Evolutionary conservation across 2,113 vertebrate genomes (phyloP).

Genomic region (Pseudorasbora parva): DNA sequence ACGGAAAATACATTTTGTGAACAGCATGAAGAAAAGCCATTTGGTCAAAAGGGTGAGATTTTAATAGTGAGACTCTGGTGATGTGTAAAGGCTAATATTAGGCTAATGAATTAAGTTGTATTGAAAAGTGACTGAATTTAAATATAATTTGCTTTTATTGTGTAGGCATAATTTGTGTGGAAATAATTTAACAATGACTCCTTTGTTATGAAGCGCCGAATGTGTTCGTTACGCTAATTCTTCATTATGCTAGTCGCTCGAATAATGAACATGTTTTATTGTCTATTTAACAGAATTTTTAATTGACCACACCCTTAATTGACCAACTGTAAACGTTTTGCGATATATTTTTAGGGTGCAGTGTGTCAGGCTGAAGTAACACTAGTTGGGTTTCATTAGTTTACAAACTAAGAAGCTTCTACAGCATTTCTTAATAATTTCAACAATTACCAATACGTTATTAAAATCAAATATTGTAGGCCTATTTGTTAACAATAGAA

Average conservation of each 20-base stretch:
- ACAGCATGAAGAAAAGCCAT: slow-evolving; percentile 87
- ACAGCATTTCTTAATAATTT: too few species aligned
- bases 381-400: too few species aligned
- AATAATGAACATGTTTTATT: not conserved
- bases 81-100: not conserved
- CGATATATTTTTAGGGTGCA: not conserved
- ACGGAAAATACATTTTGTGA: slow-evolving; percentile 1
- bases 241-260: not conserved
- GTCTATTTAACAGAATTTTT: not conserved
- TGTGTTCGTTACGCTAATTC: not conserved
- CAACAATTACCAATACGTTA: too few species aligned
- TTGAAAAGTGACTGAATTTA: not conserved
- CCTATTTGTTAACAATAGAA: too few species aligned
- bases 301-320: slow-evolving; percentile 28
- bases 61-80: not conserved
- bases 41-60: slow-evolving; percentile 82
- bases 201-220: slow-evolving; percentile 38
- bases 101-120: not conserved
- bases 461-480: too few species aligned
- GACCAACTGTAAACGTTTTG: not conserved
- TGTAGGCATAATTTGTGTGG: too few species aligned
- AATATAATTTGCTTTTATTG: too few species aligned
- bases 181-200: slow-evolving; percentile 3
- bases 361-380: too few species aligned
- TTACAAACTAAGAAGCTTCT: too few species aligned